Base-by-base conservation (phyloP, 2,888 invertebrate genomes). In the Agapetus fuscipes region DNA sequence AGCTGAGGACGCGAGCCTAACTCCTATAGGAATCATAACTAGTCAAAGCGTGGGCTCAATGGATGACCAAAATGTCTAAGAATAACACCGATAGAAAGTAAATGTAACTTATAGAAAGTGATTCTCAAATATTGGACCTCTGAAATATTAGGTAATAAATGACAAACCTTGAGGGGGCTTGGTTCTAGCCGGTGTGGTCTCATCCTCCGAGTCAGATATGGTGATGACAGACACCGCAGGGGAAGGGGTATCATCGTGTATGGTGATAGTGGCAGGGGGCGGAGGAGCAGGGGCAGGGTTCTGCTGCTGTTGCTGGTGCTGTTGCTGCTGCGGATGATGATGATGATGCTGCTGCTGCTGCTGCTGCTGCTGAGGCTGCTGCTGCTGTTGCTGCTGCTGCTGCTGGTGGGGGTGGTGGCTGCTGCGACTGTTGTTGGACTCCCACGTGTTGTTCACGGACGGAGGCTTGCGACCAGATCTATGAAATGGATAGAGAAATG, bases 201-300 rank as follows among this genome's bases (percentile, higher is more conserved):
- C 94, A 57, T 94, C 94, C 57, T 94, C 94, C 52, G 91, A 93
- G 59, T 95, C 95, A 12, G 88, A 89, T 54, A 93, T 91, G 28
- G 94, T 95, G 56, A 96, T 95, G 52, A 95, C 91, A 39, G 93
- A 89, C 34, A 88, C 90, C 30, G 91, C 85, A 3, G 94, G 94
- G 17, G 93, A 93, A 1, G 95, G 95, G 16, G 95, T 91, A 64
- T 94, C 94, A 64, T 94, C 94, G 50, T 89, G 80, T 54, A 95
- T 94, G 39, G 94, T 93, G 57, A 95, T 94, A 11, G 93, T 93
- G 56, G 88, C 91, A 52, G 84, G 82, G 30, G 74, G 63, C 26
- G 58, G 48, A 58, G 51, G 52, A 35, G 52, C 53, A 46, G 54
- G 51, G 43, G 52, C 48, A 9, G 50, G 41, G 38, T 58, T 54